These are phyloP conservation scores for Damaliscus lunatus DNA, from an alignment of 2,113 vertebrate genomes.

Conservation along the genomic window DNA sequence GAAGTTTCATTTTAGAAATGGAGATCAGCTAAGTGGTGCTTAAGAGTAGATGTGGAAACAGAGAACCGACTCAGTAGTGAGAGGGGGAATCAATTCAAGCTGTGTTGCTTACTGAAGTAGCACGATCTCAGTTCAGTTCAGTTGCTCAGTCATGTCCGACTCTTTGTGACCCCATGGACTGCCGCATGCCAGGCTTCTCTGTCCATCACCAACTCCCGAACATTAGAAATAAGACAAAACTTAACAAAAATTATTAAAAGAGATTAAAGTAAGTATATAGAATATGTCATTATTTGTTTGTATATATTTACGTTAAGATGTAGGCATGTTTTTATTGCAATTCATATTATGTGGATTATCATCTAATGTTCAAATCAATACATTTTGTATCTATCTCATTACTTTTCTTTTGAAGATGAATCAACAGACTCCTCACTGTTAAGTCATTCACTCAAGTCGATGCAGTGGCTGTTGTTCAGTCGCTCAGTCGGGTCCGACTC, in stretches of 20 bases:
- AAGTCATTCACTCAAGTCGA: not conserved
- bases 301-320: not conserved
- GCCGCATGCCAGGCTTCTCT: not conserved
- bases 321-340: not conserved
- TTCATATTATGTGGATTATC: not conserved
- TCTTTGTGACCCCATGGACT: not conserved
- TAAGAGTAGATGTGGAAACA: not conserved
- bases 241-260: not conserved
- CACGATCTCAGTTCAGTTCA: not conserved
- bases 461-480: not conserved
- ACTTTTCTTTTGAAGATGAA: not conserved
- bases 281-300: not conserved
- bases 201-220: not conserved
- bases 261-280: not conserved
- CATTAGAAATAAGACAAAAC: not conserved
- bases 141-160: rapidly evolving
- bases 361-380: not conserved
- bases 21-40: not conserved
- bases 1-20: not conserved
- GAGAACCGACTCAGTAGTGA: not conserved
- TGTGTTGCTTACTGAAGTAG: not conserved
- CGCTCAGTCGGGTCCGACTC: rapidly evolving
- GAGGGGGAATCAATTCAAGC: not conserved
- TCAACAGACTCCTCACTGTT: not conserved
- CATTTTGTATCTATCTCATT: not conserved